These are phyloP conservation scores for Drosophila kanekoi DNA, from an alignment of 2,888 invertebrate species.

Conservation along the genomic window DNA sequence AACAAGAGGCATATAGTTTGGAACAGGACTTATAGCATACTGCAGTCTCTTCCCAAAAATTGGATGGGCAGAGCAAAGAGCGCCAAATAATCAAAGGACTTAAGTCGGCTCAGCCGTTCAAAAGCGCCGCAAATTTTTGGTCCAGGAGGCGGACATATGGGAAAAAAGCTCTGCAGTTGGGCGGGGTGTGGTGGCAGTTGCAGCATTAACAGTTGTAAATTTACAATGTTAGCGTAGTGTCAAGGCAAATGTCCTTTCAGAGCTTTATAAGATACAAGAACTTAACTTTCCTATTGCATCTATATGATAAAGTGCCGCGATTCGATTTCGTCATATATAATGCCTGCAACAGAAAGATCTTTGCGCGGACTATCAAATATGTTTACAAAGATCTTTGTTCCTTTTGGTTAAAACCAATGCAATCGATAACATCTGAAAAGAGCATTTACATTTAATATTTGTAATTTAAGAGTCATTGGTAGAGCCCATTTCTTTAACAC, in stretches of 20 bases:
- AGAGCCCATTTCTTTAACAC: not conserved
- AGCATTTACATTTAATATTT: not conserved
- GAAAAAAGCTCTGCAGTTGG: conserved; percentile 4
- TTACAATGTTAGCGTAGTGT: not conserved
- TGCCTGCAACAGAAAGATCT: no score
- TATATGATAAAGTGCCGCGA: no score
- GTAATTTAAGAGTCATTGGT: not conserved
- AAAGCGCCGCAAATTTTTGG: conserved; percentile 58
- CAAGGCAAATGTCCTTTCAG: not conserved
- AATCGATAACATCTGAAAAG: no score
- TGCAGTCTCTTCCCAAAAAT: conserved; percentile 18
- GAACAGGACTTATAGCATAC: conserved; percentile 29
- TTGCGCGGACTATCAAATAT: no score
- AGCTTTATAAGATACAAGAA: no score
- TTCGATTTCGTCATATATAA: no score
- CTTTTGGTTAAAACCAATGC: no score
- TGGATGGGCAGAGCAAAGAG: conserved; percentile 40
- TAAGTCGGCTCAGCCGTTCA: conserved; percentile 66
- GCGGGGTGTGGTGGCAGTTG: conserved; percentile 4
- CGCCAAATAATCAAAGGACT: conserved; percentile 79
- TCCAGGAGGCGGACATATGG: not conserved
- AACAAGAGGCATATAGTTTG: conserved; percentile 33
- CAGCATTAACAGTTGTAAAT: conserved; percentile 14
- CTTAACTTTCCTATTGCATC: no score
- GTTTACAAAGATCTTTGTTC: no score